Conservation (phyloP, 1,140 invertebrate genomes). For the Homarus americanus region DNA sequence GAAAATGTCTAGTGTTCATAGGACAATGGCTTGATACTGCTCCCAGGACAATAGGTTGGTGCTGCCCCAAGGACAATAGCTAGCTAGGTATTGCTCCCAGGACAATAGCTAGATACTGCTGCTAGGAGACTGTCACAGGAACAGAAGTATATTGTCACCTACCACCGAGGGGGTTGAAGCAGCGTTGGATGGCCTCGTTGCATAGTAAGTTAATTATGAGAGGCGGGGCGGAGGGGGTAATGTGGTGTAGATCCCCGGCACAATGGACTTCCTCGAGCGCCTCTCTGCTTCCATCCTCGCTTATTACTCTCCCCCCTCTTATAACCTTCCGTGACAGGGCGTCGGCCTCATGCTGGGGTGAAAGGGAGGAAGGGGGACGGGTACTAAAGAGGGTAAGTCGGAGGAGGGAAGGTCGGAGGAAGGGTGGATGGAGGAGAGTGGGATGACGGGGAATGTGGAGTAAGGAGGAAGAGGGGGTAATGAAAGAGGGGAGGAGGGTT, state of each 20-base stretch:
- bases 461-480: too few species aligned
- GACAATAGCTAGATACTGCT: too few species aligned
- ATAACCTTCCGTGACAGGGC: constrained; percentile 9
- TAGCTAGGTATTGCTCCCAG: too few species aligned
- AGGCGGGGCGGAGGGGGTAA: neutral
- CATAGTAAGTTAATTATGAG: neutral
- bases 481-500: too few species aligned
- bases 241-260: constrained; percentile 7
- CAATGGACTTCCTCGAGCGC: neutral
- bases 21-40: too few species aligned
- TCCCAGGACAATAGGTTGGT: too few species aligned
- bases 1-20: too few species aligned
- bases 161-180: too few species aligned
- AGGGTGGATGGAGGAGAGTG: neutral
- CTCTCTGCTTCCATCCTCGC: neutral
- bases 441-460: too few species aligned
- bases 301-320: neutral
- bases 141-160: too few species aligned
- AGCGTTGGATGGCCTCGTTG: neutral
- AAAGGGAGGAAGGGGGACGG: neutral
- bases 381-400: neutral
- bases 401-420: neutral
- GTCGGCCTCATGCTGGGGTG: neutral
- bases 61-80: too few species aligned
- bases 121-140: too few species aligned